These are phyloP conservation scores for Drosophila sp. DNA, from an alignment of 1,140 invertebrate species.

Conservation along the genomic window DNA sequence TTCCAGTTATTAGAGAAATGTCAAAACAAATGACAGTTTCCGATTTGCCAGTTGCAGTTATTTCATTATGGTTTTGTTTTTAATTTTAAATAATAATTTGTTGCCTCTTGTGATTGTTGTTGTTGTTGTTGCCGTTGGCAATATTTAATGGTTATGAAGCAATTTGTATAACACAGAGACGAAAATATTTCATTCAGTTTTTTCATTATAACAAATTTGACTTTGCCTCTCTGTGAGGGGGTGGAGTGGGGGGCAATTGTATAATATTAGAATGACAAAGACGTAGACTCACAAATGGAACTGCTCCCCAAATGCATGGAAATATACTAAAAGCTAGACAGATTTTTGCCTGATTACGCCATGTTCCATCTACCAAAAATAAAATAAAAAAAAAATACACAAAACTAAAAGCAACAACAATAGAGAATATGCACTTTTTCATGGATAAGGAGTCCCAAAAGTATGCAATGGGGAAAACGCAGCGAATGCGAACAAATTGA, in stretches of 20 bases:
- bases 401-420: slow-evolving; percentile 21
- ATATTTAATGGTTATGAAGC: neutral
- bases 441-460: slow-evolving; percentile 44
- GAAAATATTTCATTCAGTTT: neutral
- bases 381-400: slow-evolving; percentile 35
- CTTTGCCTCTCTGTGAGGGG: slow-evolving; percentile 47
- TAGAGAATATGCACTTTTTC: slow-evolving; percentile 53
- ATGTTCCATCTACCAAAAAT: slow-evolving; percentile 11
- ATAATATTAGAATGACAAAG: slow-evolving; percentile 25
- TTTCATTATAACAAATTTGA: slow-evolving; percentile 29
- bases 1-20: slow-evolving; percentile 72
- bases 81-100: slow-evolving; percentile 16
- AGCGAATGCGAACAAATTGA: slow-evolving; percentile 75
- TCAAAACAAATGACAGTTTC: slow-evolving; percentile 68
- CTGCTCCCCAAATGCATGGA: slow-evolving; percentile 14
- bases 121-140: neutral
- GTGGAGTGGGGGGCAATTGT: slow-evolving; percentile 40
- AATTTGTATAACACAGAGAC: neutral
- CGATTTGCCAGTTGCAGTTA: slow-evolving; percentile 38
- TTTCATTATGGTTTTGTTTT: slow-evolving; percentile 23
- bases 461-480: slow-evolving; percentile 44
- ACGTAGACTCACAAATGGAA: slow-evolving; percentile 52
- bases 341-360: slow-evolving; percentile 60
- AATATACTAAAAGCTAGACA: slow-evolving; percentile 47
- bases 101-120: slow-evolving; percentile 29